Base-by-base conservation (phyloP, 1,140 invertebrate species). In the Charaxes varanes region DNA sequence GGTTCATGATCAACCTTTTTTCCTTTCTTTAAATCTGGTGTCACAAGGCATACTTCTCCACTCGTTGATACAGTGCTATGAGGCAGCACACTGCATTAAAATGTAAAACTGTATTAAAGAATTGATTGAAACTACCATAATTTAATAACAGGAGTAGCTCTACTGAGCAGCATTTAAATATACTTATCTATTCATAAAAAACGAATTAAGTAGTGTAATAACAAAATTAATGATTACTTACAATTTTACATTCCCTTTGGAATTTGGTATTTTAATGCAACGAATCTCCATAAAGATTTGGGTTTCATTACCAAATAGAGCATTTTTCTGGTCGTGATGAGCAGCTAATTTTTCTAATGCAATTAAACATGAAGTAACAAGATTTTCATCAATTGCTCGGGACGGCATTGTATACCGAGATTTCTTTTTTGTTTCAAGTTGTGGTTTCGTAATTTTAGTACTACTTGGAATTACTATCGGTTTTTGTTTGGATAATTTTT, bases 1-100 rank as follows among this genome's bases (percentile, higher is more conserved):
- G 86, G 84, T 37, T 90, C 88, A 63, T 87, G 86, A 52, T 89
- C 86, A 43, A 77, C 72, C 61, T 85, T 87, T 10, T 56, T 66
- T 8, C 85, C 79, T 46, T 85, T 85, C 41, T 84, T 80, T 21
- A 87, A 50, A 60, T 88, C 87, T 17, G 84, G 71, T 32, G 85
- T 85, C 17, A 88, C 82, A 10, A 88, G 62, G 46, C 87, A 87
- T 8, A 90, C 59, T 47, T 89, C 88, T 38, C 86, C 65, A 26
- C 63, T 66, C 24, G 72, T 64, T 24, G 67, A 54, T 28, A 61
- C 47, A 19, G 78, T 82, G 46, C 65, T 69, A 31, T 82, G 59
- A 18, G 78, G 78, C 26, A 82, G 28, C 3, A 69, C 34, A 65
- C 77, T 82, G 43, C n/a, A n/a, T n/a, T n/a, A 10, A 76, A 68